A percentile compares a stretch with the other conserved stretches of the same genome.
phyloP scores from a whole-genome alignment of 2,888 invertebrate species.

The Timandra comae region DNA sequence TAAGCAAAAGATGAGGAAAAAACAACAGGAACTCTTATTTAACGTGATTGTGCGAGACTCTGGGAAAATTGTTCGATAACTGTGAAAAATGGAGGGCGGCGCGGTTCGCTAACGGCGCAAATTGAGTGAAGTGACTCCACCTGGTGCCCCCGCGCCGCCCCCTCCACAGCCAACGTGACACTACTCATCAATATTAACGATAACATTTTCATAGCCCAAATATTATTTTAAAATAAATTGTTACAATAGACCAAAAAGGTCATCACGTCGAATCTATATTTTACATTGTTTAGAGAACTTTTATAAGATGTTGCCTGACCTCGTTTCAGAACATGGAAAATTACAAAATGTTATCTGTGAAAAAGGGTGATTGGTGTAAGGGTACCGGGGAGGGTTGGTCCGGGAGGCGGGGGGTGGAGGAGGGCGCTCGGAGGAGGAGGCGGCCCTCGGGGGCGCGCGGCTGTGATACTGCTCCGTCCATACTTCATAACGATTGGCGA shows the following conservation, averaged over 20 bases:
- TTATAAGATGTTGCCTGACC: too few relatives aligned
- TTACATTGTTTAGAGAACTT: too few relatives aligned
- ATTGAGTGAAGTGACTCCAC: conserved; percentile 58
- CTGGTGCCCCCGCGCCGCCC: conserved; percentile 9
- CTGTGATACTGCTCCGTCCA: conserved; percentile 59
- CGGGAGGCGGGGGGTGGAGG: conserved; percentile 12
- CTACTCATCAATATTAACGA: too few relatives aligned
- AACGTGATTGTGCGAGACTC: conserved; percentile 35
- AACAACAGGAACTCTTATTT: conserved; percentile 50
- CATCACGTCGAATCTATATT: background rate
- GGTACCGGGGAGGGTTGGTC: conserved; percentile 10
- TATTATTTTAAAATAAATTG: too few relatives aligned
- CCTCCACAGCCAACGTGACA: too few relatives aligned
- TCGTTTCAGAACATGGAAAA: too few relatives aligned
- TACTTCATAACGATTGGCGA: conserved; percentile 56
- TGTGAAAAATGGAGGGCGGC: conserved; percentile 61
- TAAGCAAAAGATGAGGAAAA: conserved; percentile 22
- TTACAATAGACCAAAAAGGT: too few relatives aligned
- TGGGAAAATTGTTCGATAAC: conserved; percentile 57
- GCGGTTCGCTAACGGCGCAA: conserved; percentile 58
- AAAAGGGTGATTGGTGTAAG: conserved; percentile 20
- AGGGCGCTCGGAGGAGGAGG: conserved; percentile 12
- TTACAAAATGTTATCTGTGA: too few relatives aligned
- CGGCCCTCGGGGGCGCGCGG: conserved; percentile 33
- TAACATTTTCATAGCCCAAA: too few relatives aligned